Percentiles rank a stretch among this genome's conserved stretches.
Evolutionary conservation across 2,113 vertebrate species (phyloP).

Genomic region (Osmerus mordax): DNA sequence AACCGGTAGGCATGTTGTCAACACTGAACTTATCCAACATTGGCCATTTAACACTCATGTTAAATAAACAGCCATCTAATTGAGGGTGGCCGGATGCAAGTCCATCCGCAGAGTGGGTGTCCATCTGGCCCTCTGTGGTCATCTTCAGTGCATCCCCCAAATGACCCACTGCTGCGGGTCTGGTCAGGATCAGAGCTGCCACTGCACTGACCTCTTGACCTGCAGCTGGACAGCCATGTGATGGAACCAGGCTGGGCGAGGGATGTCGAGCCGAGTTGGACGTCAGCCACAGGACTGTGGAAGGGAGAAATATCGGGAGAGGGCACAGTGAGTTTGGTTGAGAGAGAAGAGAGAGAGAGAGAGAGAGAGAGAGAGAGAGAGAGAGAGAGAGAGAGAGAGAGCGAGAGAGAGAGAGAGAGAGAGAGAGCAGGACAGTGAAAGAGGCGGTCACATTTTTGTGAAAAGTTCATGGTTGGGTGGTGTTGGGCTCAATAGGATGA

Average conservation of each 20-base stretch:
- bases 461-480: no score
- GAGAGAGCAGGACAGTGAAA: neutral
- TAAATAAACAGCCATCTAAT: no score
- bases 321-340: neutral
- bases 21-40: no score
- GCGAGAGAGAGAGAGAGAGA: slow-evolving; percentile 11
- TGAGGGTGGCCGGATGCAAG: no score
- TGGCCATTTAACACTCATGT: no score
- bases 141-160: neutral
- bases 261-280: neutral
- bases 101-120: neutral
- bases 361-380: slow-evolving; percentile 13
- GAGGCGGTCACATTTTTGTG: neutral
- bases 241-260: neutral
- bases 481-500: no score
- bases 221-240: neutral
- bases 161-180: neutral
- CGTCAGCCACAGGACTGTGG: neutral
- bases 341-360: neutral
- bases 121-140: neutral
- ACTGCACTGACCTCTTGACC: neutral
- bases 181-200: neutral
- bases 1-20: neutral
- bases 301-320: neutral
- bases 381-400: neutral